A percentile compares a stretch with the other conserved stretches of the same genome.
These are phyloP conservation scores for Eurypyga helias DNA, from an alignment of 2,113 vertebrate genomes.

Conservation along the genomic window DNA sequence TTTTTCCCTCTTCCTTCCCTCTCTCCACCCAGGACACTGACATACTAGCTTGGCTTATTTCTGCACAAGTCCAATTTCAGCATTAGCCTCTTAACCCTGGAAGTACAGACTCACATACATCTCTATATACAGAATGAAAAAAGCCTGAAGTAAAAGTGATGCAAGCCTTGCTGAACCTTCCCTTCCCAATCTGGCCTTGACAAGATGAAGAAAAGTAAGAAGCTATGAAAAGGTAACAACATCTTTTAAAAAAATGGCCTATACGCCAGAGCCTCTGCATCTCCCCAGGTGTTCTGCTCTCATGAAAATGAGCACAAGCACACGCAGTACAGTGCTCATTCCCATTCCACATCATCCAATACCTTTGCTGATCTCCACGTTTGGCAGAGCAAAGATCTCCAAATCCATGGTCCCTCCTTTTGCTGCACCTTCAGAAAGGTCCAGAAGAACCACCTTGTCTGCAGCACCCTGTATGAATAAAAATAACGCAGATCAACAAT, in stretches of 20 bases:
- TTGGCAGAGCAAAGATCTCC: conserved; percentile 90
- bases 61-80: neutral
- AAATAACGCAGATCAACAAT: neutral
- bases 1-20: neutral
- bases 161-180: neutral
- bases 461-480: conserved; percentile 78
- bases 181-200: neutral
- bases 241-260: neutral
- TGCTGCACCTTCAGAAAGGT: conserved; percentile 85
- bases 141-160: neutral
- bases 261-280: neutral
- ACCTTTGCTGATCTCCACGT: conserved; percentile 92
- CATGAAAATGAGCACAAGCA: neutral
- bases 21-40: neutral
- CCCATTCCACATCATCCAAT: conserved; percentile 2
- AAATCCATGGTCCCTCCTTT: conserved; percentile 90
- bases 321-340: neutral
- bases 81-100: neutral
- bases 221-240: neutral
- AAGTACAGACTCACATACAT: neutral
- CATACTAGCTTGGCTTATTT: neutral
- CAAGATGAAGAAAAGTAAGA: neutral
- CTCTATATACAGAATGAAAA: neutral
- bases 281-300: neutral
- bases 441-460: conserved; percentile 89